Evolutionary conservation across 2,888 invertebrate species (phyloP).

Genomic region (Drosophila recens): DNA sequence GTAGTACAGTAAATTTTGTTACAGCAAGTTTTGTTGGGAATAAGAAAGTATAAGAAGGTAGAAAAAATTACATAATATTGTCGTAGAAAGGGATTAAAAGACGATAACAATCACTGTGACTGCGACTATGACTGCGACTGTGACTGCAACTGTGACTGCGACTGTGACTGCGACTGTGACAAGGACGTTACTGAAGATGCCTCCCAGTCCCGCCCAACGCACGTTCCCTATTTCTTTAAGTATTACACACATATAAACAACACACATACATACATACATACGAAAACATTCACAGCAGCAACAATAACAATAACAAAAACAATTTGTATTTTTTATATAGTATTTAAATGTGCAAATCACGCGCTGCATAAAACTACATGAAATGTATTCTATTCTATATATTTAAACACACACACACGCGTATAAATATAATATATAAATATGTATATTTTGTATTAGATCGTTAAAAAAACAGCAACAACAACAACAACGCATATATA

Average conservation of each 20-base stretch:
- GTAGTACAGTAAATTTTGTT: no score
- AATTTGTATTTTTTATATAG: conserved; percentile 79
- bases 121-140: conserved; percentile 3
- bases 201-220: conserved; percentile 49
- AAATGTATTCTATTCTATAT: conserved; percentile 62
- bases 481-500: conserved; percentile 27
- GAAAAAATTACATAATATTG: neutral
- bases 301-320: conserved; percentile 55
- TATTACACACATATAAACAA: conserved; percentile 46
- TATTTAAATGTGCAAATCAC: conserved; percentile 62
- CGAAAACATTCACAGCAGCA: conserved; percentile 45
- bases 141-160: neutral
- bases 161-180: conserved; percentile 16
- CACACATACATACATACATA: conserved; percentile 35
- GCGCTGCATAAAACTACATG: conserved; percentile 48
- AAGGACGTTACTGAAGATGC: conserved; percentile 8
- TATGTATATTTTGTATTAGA: conserved; percentile 52
- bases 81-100: neutral
- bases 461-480: conserved; percentile 19
- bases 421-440: conserved; percentile 26
- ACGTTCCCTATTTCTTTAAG: conserved; percentile 56
- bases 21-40: no score
- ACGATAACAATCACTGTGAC: neutral
- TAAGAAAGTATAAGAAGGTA: no score
- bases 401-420: conserved; percentile 11